Base-by-base conservation (phyloP, 1,140 invertebrate genomes). In the Caerostris darwini region DNA sequence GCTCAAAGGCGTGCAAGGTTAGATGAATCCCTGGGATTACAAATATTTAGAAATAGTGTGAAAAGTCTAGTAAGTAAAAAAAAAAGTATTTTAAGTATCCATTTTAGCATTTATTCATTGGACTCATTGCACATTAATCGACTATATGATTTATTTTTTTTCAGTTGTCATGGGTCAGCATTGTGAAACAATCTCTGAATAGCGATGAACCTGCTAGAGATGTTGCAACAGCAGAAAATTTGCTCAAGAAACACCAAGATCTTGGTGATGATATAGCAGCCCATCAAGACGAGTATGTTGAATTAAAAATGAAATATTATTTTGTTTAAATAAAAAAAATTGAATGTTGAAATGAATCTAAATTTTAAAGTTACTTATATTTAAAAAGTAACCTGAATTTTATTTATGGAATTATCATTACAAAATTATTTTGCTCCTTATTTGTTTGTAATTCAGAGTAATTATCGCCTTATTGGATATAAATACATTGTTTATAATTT, bases 221-320 rank as follows among this genome's bases (percentile, higher is more conserved):
- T 96, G 98, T 99, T 17, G 97, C 98, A 19, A 98, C 98, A 0
- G 99, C 99, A 7, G 98, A 99, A 96, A 97, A 97, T 91, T 96
- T 99, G 54, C 96, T 98, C 3, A 99, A 99, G 96, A 97, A 98
- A 87, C 99, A 99, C 96, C 97, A 98, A 89, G 99, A 99, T 95
- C 96, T 99, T 2, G 97, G 97, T 5, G 98, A 99, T 95, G 99
- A 99, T 95, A 99, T 99, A 94, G 97, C 97, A 95, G 98, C 98
- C 0, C 98, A 99, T 95, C 97, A 98, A 95, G 98, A 98, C 95
- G 98, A 99, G 97, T 98, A 53, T 59, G 85, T 87, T 61, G 34
- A 5, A 58, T 91, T 57, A 8, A 34, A 3, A 19, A 3, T 85
- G 57, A 85, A 85, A 57, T n/a, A 19, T 85, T 56, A 1, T 5